Base-by-base conservation (phyloP, 1,140 invertebrate genomes). In the Drosophila prosaltans region DNA sequence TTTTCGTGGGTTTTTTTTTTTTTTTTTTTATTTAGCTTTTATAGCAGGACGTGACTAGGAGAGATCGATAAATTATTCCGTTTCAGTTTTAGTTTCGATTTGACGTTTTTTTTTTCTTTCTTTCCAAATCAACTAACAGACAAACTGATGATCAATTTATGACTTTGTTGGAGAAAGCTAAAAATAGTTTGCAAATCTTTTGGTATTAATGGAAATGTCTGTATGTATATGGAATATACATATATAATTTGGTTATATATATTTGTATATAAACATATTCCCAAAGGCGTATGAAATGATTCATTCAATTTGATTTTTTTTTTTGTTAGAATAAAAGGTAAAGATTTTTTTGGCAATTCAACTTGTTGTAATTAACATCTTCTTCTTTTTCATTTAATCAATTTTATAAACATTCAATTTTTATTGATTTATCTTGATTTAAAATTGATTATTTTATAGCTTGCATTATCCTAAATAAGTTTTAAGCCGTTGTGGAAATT, bases 61-160 rank as follows among this genome's bases (percentile, higher is more conserved):
- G 45, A 48, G 45, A 51, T 51, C 45, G 21, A 51, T 51, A 51
- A 51, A 26, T 51, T 51, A 51, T 51, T 51, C 45, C 45, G 24
- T 51, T 51, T 51, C 21, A 10, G 45, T 51, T 51, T 51, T 51
- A 51, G 45, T 51, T 51, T 10, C 2, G 24, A 51, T 51, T 51
- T 51, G 45, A 51, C 45, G 7, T 24, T 24, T 16, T 2, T 8
- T 21, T 24, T 36, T 36, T 36, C 32, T 7, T 36, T 7, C 0
- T 7, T 36, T 7, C 32, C 7, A 16, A 48, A 26, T 2, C 45
- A 26, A 26, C 45, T 51, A 51, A 51, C 32, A 36, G 45, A 51
- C 45, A 51, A 51, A 51, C 21, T 51, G 45, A 51, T 51, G 45
- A 51, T 51, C 45, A 51, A 51, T 51, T 51, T 51, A 51, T 51